These are phyloP conservation scores for Aeoliscus strigatus DNA, from an alignment of 2,797 vertebrate genomes.

Conservation along the genomic window DNA sequence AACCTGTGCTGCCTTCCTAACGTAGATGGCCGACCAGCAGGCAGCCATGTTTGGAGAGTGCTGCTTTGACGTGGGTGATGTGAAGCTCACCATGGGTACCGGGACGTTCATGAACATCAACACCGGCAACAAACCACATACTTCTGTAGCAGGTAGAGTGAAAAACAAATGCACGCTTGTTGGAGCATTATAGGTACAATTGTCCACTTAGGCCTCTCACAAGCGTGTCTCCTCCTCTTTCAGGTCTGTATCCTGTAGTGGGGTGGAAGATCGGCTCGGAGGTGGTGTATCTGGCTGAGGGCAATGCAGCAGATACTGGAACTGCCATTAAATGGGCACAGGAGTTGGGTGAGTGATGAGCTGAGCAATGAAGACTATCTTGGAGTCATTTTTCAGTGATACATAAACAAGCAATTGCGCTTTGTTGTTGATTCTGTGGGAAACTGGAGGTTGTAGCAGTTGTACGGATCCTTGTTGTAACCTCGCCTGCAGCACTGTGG, in stretches of 20 bases:
- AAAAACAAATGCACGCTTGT: neutral
- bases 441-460: too few relatives aligned
- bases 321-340: slow-evolving; percentile 91
- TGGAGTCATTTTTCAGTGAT: too few relatives aligned
- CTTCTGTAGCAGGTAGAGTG: slow-evolving; percentile 72
- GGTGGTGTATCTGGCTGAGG: slow-evolving; percentile 88
- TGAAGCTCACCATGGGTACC: slow-evolving; percentile 96
- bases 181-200: neutral
- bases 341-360: slow-evolving; percentile 79
- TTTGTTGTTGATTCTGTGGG: too few relatives aligned
- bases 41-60: slow-evolving; percentile 97
- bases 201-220: neutral
- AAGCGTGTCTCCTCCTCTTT: slow-evolving; percentile 1
- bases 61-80: slow-evolving; percentile 88
- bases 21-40: slow-evolving; percentile 93
- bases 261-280: slow-evolving; percentile 95
- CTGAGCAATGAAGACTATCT: too few relatives aligned
- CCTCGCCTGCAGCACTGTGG: too few relatives aligned
- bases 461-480: too few relatives aligned
- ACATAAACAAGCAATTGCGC: too few relatives aligned
- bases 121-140: slow-evolving; percentile 83
- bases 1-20: slow-evolving; percentile 2
- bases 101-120: slow-evolving; percentile 95
- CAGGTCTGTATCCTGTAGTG: slow-evolving; percentile 91
- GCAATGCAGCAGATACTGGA: slow-evolving; percentile 86